Percentiles rank a stretch among this genome's conserved stretches.
Conservation (phyloP, 2,888 invertebrate genomes). For the Phymatocera aterrima region DNA sequence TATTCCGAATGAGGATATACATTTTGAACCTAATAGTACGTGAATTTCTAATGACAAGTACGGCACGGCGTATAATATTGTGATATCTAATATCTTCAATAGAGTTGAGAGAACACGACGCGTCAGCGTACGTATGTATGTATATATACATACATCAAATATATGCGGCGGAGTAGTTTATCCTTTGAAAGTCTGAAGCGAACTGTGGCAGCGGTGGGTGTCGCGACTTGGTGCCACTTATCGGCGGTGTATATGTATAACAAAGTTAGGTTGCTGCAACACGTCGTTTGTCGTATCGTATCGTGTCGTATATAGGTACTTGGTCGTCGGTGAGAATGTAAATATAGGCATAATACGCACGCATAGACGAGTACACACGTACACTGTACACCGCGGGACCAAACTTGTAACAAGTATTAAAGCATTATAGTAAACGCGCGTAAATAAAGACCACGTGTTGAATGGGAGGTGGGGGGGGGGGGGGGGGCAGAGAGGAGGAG, state of each 20-base stretch:
- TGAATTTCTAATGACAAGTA: too few species aligned
- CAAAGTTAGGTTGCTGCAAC: slow-evolving; percentile 10
- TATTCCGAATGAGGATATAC: too few species aligned
- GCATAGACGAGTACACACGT: too few species aligned
- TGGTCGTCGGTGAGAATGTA: too few species aligned
- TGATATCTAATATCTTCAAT: too few species aligned
- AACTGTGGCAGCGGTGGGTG: background rate
- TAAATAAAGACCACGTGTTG: slow-evolving; percentile 58
- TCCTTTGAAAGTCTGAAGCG: slow-evolving; percentile 1
- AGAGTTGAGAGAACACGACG: too few species aligned
- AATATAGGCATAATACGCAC: too few species aligned
- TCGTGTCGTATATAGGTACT: too few species aligned
- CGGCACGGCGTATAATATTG: too few species aligned
- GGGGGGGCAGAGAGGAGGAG: background rate
- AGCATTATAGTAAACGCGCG: slow-evolving; percentile 28
- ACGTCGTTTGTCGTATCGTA: background rate
- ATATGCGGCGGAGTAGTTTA: background rate
- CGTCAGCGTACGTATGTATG: background rate
- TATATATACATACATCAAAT: background rate
- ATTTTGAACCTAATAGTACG: too few species aligned
- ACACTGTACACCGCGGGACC: background rate
- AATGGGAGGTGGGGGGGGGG: background rate
- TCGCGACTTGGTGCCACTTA: background rate
- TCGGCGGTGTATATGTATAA: background rate
- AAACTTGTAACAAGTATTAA: slow-evolving; percentile 27